These are phyloP conservation scores for Phalanger gymnotis DNA, from an alignment of 2,797 vertebrate genomes.

Conservation along the genomic window DNA sequence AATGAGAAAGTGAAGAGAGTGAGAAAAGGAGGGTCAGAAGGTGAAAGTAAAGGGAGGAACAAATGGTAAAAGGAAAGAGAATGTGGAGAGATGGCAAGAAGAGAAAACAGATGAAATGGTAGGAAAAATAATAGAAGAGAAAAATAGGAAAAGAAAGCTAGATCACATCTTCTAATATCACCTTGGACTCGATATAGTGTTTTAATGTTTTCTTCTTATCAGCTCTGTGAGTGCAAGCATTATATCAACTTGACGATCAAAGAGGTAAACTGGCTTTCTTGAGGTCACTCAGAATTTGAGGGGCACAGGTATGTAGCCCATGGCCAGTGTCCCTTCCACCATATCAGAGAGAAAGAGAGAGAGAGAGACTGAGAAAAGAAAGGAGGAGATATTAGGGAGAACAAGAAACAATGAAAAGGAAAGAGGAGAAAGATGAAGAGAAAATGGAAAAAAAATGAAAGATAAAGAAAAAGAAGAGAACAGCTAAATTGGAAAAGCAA, in stretches of 20 bases:
- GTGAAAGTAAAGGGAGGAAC: background rate
- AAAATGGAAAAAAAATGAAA: background rate
- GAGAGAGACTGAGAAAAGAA: background rate
- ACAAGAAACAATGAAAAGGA: background rate
- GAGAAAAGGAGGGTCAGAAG: constrained; percentile 29
- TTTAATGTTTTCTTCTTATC: background rate
- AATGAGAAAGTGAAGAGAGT: background rate
- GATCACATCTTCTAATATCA: background rate
- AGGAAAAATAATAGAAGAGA: background rate
- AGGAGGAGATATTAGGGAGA: background rate
- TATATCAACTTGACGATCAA: background rate
- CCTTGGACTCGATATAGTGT: background rate
- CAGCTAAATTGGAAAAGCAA: background rate
- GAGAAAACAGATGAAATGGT: background rate
- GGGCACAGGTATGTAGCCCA: background rate
- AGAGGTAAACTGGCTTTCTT: background rate
- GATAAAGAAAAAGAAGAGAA: background rate
- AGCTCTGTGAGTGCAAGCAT: background rate
- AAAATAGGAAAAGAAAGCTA: background rate
- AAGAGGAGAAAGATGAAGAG: background rate
- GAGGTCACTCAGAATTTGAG: background rate
- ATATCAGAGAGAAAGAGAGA: too few relatives aligned
- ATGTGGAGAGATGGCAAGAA: background rate
- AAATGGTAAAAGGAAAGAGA: background rate
- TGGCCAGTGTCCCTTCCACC: background rate